Percentiles rank a stretch among this genome's conserved stretches.
These are phyloP conservation scores for Andrena bicolor DNA, from an alignment of 2,888 invertebrate genomes.

Conservation along the genomic window DNA sequence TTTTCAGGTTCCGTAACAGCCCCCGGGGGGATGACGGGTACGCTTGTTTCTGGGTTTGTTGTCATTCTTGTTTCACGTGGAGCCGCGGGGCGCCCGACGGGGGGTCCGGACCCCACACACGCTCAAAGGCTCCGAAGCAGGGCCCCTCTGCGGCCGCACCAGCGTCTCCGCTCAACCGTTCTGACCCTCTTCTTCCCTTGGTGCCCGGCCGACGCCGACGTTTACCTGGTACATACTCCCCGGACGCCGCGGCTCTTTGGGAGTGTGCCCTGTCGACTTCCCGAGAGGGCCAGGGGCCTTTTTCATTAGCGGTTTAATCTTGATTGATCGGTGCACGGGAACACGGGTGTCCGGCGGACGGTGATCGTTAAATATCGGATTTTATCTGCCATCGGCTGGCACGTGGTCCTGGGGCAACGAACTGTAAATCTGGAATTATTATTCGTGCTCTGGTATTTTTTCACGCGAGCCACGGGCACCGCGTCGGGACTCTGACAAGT, in stretches of 20 bases:
- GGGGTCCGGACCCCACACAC: slow-evolving; percentile 76
- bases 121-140: slow-evolving; percentile 77
- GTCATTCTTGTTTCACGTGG: slow-evolving; percentile 75
- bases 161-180: slow-evolving; percentile 42
- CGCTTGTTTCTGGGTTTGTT: slow-evolving; percentile 76
- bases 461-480: neutral
- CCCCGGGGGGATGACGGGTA: slow-evolving; percentile 57
- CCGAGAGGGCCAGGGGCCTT: slow-evolving; percentile 7
- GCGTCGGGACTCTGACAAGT: neutral
- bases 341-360: slow-evolving; percentile 6
- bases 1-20: slow-evolving; percentile 58
- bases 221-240: slow-evolving; percentile 29
- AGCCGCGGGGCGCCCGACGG: slow-evolving; percentile 70
- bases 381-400: slow-evolving; percentile 27
- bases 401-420: slow-evolving; percentile 21
- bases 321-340: slow-evolving; percentile 59
- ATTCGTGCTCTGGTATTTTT: neutral
- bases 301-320: slow-evolving; percentile 58
- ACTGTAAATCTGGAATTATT: slow-evolving; percentile 21
- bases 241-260: neutral
- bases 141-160: slow-evolving; percentile 51
- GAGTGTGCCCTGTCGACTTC: neutral
- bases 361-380: slow-evolving; percentile 20
- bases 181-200: slow-evolving; percentile 11
- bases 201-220: neutral